Percentiles rank a stretch among this genome's conserved stretches.
These are phyloP conservation scores for Protosalanx chinensis DNA, from an alignment of 2,797 vertebrate species.

Conservation along the genomic window DNA sequence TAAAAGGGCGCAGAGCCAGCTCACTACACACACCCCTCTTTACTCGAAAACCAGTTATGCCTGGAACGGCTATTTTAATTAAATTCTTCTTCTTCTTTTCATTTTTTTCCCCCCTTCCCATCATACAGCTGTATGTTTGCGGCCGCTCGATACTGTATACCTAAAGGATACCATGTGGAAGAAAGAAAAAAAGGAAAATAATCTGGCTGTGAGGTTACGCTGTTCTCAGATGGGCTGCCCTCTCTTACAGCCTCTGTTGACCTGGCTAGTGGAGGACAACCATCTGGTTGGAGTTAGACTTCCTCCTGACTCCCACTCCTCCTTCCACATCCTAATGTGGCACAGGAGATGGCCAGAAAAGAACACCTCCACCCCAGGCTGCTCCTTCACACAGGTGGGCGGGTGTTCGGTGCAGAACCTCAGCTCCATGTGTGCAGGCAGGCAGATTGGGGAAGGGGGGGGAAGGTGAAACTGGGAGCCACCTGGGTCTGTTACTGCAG, in stretches of 20 bases:
- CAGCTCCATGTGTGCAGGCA: not conserved
- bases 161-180: not conserved
- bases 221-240: not conserved
- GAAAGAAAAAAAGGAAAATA: not conserved
- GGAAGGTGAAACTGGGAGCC: not conserved
- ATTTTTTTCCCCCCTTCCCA: constrained; percentile 29
- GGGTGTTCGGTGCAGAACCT: not conserved
- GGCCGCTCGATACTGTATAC: constrained; percentile 9
- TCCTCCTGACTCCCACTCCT: not conserved
- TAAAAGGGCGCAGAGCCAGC: constrained; percentile 39
- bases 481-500: constrained; percentile 8
- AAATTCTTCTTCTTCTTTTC: constrained; percentile 30
- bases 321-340: not conserved
- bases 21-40: constrained; percentile 34
- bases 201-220: constrained; percentile 9
- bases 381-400: not conserved
- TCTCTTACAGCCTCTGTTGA: not conserved
- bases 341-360: not conserved
- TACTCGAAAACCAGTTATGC: constrained; percentile 61
- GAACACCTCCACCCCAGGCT: constrained; percentile 7
- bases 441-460: no score
- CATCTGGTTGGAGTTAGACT: not conserved
- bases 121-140: constrained; percentile 21
- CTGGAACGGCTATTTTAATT: constrained; percentile 70
- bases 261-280: not conserved